phyloP scores from a whole-genome alignment of 37 sponge, comb jelly and placozoan genomes.

The Halisarca cf. caerulea region DNA sequence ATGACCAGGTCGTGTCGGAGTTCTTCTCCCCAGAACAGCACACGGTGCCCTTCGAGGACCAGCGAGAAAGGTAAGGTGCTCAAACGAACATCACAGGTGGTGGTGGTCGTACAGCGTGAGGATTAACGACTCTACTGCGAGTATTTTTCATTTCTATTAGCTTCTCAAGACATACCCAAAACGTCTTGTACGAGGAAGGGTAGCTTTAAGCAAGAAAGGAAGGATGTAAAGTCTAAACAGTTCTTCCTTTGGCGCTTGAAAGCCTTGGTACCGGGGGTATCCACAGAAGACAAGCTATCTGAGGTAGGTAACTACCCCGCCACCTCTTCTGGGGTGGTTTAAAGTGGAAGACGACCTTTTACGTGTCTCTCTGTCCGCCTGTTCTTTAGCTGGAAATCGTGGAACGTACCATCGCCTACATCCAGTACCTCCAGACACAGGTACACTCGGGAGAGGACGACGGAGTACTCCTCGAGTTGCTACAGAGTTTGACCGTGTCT shows the following conservation, averaged over 20 bases:
- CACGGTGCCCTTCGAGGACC: background rate
- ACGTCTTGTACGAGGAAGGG: slow-evolving; percentile 21
- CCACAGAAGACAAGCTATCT: background rate
- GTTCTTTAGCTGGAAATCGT: slow-evolving; percentile 61
- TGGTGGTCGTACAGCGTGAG: too few species aligned
- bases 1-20: slow-evolving; percentile 5
- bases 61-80: background rate
- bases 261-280: background rate
- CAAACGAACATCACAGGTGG: too few species aligned
- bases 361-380: background rate
- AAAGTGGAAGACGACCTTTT: too few species aligned
- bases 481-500: background rate
- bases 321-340: too few species aligned
- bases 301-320: slow-evolving; percentile 5
- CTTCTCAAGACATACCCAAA: slow-evolving; percentile 17
- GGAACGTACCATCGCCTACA: slow-evolving; percentile 67
- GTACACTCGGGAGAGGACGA: background rate
- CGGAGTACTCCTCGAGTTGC: background rate
- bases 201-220: slow-evolving; percentile 1
- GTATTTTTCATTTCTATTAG: background rate
- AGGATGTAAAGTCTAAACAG: background rate
- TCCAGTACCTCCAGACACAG: slow-evolving; percentile 43
- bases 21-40: background rate
- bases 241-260: slow-evolving; percentile 6
- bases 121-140: too few species aligned